These are phyloP conservation scores for Pyrrhosoma nymphula DNA, from an alignment of 2,888 invertebrate species.

Conservation along the genomic window DNA sequence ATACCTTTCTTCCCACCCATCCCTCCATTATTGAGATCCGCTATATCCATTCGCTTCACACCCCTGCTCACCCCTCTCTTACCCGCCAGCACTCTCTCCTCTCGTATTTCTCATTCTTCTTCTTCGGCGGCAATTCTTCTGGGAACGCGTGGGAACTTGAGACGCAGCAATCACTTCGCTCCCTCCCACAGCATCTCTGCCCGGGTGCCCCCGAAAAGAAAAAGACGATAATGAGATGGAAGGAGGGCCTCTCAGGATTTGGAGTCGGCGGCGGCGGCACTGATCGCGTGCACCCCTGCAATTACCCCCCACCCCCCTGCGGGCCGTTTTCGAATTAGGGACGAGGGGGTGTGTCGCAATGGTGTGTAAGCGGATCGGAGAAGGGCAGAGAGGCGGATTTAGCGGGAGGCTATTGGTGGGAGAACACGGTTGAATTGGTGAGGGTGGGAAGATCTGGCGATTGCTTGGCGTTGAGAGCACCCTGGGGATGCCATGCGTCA, in stretches of 20 bases:
- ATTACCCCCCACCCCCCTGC: conserved; percentile 49
- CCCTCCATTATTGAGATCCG: no score
- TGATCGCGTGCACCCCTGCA: conserved; percentile 55
- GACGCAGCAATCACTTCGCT: background rate
- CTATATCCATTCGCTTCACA: no score
- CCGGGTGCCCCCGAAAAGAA: background rate
- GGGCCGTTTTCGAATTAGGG: conserved; percentile 60
- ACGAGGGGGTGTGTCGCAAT: conserved; percentile 51
- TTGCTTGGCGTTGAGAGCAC: background rate
- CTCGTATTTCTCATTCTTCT: no score
- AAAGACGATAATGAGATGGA: background rate
- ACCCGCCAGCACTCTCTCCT: no score
- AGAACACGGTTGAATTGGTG: background rate
- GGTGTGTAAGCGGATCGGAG: conserved; percentile 10
- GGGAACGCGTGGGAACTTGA: conserved; percentile 41
- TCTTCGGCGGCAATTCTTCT: background rate
- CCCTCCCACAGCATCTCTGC: no score
- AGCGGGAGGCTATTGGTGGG: background rate
- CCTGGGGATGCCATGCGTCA: background rate
- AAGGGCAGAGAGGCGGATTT: background rate
- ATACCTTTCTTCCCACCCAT: no score
- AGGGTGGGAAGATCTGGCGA: background rate
- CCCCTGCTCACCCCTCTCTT: no score
- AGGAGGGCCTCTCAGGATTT: background rate
- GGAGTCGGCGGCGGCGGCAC: background rate